phyloP scores from a whole-genome alignment of 2,797 vertebrate genomes.

The Pogonophryne albipinna region DNA sequence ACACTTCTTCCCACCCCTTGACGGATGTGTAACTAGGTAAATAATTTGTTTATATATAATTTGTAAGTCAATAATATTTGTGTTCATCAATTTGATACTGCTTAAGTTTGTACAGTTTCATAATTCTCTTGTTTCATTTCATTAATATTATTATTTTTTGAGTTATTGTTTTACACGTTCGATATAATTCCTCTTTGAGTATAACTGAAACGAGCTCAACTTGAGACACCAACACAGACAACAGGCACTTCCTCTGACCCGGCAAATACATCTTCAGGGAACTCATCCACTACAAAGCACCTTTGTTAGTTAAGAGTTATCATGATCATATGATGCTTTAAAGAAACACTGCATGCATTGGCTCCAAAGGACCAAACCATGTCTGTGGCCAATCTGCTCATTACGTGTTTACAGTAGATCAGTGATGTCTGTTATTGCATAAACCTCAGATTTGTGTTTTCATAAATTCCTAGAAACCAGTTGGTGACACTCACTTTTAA shows the following conservation, averaged over 20 bases:
- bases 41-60: too few relatives aligned
- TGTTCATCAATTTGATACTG: too few relatives aligned
- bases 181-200: background rate
- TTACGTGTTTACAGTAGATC: background rate
- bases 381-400: background rate
- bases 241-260: background rate
- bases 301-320: slow-evolving; percentile 19
- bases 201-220: background rate
- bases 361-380: background rate
- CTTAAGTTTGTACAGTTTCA: too few relatives aligned
- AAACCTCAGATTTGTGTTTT: background rate
- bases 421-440: background rate
- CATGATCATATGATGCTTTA: slow-evolving; percentile 33
- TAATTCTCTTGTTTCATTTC: too few relatives aligned
- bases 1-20: too few relatives aligned
- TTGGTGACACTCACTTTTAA: too few relatives aligned
- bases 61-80: too few relatives aligned
- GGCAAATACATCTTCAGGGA: background rate
- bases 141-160: too few relatives aligned
- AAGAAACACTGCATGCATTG: background rate
- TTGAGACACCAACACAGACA: background rate
- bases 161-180: too few relatives aligned
- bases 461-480: background rate
- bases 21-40: too few relatives aligned
- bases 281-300: slow-evolving; percentile 10